Conservation (phyloP, 1,140 invertebrate species). For the Drosophila bifasciata region DNA sequence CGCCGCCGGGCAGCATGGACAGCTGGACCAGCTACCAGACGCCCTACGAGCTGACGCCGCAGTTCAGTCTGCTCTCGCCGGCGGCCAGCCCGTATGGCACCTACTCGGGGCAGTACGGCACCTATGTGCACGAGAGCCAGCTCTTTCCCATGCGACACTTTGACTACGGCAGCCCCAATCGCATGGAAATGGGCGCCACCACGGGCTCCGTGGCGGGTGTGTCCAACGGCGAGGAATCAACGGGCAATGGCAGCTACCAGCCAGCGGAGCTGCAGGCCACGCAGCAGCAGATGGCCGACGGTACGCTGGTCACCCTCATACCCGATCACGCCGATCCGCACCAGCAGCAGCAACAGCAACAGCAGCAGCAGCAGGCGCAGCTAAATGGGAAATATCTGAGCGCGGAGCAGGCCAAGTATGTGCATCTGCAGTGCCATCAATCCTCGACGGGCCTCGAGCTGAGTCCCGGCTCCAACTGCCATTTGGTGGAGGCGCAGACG, state of each 20-base stretch:
- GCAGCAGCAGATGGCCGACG: constrained; percentile 62
- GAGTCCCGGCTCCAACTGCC: constrained; percentile 53
- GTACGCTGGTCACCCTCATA: constrained; percentile 57
- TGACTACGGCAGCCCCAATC: constrained; percentile 81
- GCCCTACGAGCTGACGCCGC: constrained; percentile 89
- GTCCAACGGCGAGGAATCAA: constrained; percentile 37
- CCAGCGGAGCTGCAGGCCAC: constrained; percentile 51
- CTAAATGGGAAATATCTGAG: constrained; percentile 73
- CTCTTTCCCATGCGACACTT: constrained; percentile 82
- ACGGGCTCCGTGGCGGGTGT: constrained; percentile 45
- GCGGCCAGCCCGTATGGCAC: constrained; percentile 87
- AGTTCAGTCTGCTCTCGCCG: constrained; percentile 89
- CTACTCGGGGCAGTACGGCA: constrained; percentile 81
- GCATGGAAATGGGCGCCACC: constrained; percentile 64
- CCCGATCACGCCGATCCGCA: constrained; percentile 50
- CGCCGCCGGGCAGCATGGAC: constrained; percentile 87
- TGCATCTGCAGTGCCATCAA: constrained; percentile 70
- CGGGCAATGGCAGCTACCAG: constrained; percentile 57
- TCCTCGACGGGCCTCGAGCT: constrained; percentile 47
- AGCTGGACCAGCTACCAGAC: constrained; percentile 91
- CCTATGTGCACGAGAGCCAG: constrained; percentile 82
- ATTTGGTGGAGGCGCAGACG: constrained; percentile 58
- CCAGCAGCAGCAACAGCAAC: constrained; percentile 45
- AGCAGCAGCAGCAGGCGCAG: constrained; percentile 45
- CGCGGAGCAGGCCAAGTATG: constrained; percentile 74